Percentiles rank a stretch among this genome's conserved stretches.
phyloP scores from a whole-genome alignment of 1,140 invertebrate genomes.

The Drosophila biarmipes region DNA sequence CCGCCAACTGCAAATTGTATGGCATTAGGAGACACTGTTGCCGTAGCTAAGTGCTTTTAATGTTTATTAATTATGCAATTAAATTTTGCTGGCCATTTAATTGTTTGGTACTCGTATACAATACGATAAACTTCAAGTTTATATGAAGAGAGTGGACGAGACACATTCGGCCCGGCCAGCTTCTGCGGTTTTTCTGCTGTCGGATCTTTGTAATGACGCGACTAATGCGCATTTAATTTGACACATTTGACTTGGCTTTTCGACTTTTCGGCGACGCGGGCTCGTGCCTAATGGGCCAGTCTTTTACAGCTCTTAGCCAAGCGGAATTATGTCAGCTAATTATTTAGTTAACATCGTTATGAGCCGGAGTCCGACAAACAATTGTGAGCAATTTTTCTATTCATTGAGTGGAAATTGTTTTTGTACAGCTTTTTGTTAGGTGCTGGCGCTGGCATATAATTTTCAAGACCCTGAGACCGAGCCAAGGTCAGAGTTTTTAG shows the following conservation, averaged over 20 bases:
- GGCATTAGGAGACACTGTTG: slow-evolving; percentile 70
- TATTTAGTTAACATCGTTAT: slow-evolving; percentile 78
- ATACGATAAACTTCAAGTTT: slow-evolving; percentile 1
- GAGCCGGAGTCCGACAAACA: slow-evolving; percentile 47
- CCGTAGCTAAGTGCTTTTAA: slow-evolving; percentile 80
- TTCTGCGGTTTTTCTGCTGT: slow-evolving; percentile 27
- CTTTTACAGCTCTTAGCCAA: slow-evolving; percentile 68
- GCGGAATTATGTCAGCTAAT: slow-evolving; percentile 79
- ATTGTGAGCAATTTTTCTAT: slow-evolving; percentile 81
- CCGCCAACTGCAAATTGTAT: slow-evolving; percentile 73
- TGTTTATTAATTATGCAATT: slow-evolving; percentile 83
- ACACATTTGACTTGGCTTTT: slow-evolving; percentile 79
- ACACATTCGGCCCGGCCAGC: slow-evolving; percentile 13
- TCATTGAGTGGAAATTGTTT: slow-evolving; percentile 82
- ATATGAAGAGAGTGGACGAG: slow-evolving; percentile 12
- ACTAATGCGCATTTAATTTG: slow-evolving; percentile 83
- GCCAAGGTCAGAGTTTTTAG: slow-evolving; percentile 81
- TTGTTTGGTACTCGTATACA: slow-evolving; percentile 61
- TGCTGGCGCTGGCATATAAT: slow-evolving; percentile 67
- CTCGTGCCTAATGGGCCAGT: slow-evolving; percentile 70
- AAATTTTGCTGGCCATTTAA: slow-evolving; percentile 78
- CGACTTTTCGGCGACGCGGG: slow-evolving; percentile 55
- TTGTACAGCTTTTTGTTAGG: slow-evolving; percentile 40
- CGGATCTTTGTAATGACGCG: slow-evolving; percentile 65
- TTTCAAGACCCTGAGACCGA: slow-evolving; percentile 77